Evolutionary conservation across 2,113 vertebrate species (phyloP), one percentile per base, ranked within the genome.

Genomic region (Anoplopoma fimbria): DNA sequence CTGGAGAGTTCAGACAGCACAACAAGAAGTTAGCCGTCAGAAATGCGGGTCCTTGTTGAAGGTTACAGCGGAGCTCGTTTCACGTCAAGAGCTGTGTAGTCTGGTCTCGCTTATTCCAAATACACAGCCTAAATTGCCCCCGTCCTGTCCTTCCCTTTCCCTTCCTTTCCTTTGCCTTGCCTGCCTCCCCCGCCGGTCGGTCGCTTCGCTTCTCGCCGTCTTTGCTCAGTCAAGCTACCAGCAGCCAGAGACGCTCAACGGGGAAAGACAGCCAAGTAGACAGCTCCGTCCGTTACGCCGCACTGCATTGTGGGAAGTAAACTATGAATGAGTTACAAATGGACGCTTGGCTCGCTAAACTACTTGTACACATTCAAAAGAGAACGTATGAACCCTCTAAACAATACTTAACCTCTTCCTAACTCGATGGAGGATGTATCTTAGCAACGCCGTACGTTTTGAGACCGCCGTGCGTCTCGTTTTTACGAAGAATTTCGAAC

Each of bases 171-270:
- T 85, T 64, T 64, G 86, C 84, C 13, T 51, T 38, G 84, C 86
- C 80, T 83, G 74, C 84, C 91, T 92, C 90, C 91, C 86, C 92
- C 86, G 90, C 91, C 83, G 88, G 87, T 91, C 87, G 78, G 36
- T 91, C 88, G 83, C 88, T 85, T 87, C 90, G 82, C 88, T 87
- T 86, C 90, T 91, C 27, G 86, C 90, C 19, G 93, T 93, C 91
- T 91, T 69, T 78, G 82, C 89, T 77, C 90, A 76, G 85, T 88
- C 83, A 72, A 84, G 83, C 87, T 80, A 74, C 60, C 88, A 87
- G 86, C 87, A 79, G 89, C 47, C 91, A 84, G 89, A 93, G 85
- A 87, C 68, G 17, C 1, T 78, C 7, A 0, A 4, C 14, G 2
- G 63, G 8, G 2, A 7, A 3, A 87, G 91, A 91, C 17, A 0